A percentile compares a stretch with the other conserved stretches of the same genome.
Conservation (phyloP, 2,113 vertebrate genomes). For the Pheucticus melanocephalus region DNA sequence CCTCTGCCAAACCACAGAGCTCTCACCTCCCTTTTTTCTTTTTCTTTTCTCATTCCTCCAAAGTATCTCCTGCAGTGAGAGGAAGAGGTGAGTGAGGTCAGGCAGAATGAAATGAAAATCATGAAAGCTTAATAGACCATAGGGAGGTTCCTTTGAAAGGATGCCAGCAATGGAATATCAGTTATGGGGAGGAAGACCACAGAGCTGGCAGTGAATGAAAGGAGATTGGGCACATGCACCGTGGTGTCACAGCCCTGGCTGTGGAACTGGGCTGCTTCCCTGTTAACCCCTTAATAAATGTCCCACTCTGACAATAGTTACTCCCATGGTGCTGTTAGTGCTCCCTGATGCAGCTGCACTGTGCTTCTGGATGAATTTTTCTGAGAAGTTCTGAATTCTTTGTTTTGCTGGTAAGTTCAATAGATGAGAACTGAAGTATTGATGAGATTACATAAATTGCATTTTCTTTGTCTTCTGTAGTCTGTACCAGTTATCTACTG, state of each 20-base stretch:
- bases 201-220: not conserved
- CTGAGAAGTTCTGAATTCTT: not conserved
- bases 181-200: not conserved
- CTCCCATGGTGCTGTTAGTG: not conserved
- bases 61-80: not conserved
- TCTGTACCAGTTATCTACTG: not conserved
- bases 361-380: not conserved
- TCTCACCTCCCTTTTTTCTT: not conserved
- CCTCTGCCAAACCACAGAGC: not conserved
- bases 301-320: not conserved
- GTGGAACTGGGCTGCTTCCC: not conserved
- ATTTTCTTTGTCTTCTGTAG: not conserved
- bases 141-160: conserved; percentile 26
- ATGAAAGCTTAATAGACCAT: conserved; percentile 32
- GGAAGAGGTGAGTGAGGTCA: conserved; percentile 18
- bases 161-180: not conserved
- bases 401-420: not conserved
- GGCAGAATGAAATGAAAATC: conserved; percentile 20
- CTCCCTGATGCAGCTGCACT: not conserved
- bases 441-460: not conserved
- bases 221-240: fast-evolving
- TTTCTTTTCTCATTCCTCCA: not conserved
- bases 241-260: not conserved
- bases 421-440: not conserved
- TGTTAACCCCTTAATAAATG: not conserved